Evolutionary conservation across 2,888 invertebrate species (phyloP).

Genomic region (Drosophila robusta): DNA sequence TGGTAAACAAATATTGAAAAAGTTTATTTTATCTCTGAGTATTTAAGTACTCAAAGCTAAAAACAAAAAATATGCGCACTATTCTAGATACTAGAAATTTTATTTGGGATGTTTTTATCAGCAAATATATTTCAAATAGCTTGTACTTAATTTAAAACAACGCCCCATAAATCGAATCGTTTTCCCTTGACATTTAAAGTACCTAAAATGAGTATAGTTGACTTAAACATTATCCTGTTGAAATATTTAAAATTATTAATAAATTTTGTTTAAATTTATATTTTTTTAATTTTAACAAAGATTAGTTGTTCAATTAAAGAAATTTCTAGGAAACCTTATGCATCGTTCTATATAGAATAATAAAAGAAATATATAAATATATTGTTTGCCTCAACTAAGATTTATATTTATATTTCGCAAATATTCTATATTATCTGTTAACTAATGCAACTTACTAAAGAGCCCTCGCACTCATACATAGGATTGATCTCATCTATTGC

Average conservation of each 20-base stretch:
- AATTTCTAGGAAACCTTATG: too few species aligned
- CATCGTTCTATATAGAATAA: too few species aligned
- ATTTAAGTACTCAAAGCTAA: neutral
- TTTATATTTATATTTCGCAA: too few species aligned
- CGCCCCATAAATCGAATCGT: slow-evolving; percentile 7
- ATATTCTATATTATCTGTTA: neutral
- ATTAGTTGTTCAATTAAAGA: too few species aligned
- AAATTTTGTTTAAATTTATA: too few species aligned
- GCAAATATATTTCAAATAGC: neutral
- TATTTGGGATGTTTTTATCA: neutral
- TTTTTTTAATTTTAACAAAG: too few species aligned
- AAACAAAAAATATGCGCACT: neutral
- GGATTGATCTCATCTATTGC: neutral
- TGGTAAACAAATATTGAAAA: neutral
- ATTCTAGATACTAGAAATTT: neutral
- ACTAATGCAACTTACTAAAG: neutral
- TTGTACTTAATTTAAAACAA: neutral
- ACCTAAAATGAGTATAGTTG: neutral
- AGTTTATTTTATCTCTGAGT: too few species aligned
- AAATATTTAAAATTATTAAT: too few species aligned
- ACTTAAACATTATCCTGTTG: too few species aligned
- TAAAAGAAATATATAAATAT: too few species aligned
- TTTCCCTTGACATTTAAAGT: neutral
- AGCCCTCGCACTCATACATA: neutral
- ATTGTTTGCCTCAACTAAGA: too few species aligned